Percentiles rank a stretch among this genome's conserved stretches.
These are phyloP conservation scores for Drosophila grimshawi DNA, from an alignment of 1,140 invertebrate species.

Conservation along the genomic window DNA sequence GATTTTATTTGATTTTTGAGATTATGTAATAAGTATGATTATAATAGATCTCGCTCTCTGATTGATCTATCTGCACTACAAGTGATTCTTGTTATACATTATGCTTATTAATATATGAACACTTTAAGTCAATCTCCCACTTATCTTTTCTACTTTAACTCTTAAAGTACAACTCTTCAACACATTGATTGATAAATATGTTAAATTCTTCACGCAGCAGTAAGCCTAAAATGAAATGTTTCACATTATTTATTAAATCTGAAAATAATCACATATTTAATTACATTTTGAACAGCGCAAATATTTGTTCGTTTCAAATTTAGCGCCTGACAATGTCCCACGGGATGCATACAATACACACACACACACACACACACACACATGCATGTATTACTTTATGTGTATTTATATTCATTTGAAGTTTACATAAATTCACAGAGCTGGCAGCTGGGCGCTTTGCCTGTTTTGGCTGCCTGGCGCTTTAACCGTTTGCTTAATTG, in stretches of 20 bases:
- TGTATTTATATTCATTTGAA: slow-evolving; percentile 44
- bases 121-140: no score
- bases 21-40: no score
- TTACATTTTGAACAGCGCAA: slow-evolving; percentile 9
- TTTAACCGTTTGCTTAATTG: slow-evolving; percentile 68
- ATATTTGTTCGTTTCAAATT: slow-evolving; percentile 11
- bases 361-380: not conserved
- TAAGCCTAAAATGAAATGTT: not conserved
- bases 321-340: slow-evolving; percentile 11
- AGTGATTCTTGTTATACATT: no score
- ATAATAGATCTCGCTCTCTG: no score
- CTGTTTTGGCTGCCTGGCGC: slow-evolving; percentile 14
- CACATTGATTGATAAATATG: no score
- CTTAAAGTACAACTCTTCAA: no score
- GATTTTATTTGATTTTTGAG: no score
- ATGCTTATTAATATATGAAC: no score
- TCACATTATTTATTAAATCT: slow-evolving; percentile 1
- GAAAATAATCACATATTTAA: slow-evolving; percentile 18
- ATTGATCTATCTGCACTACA: no score
- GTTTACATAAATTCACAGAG: slow-evolving; percentile 66
- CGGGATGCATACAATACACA: slow-evolving; percentile 12
- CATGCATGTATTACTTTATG: slow-evolving; percentile 5
- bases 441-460: slow-evolving; percentile 29
- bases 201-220: no score
- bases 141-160: no score